Base-by-base conservation (phyloP, 2,113 vertebrate genomes). In the Crotophaga sulcirostris region DNA sequence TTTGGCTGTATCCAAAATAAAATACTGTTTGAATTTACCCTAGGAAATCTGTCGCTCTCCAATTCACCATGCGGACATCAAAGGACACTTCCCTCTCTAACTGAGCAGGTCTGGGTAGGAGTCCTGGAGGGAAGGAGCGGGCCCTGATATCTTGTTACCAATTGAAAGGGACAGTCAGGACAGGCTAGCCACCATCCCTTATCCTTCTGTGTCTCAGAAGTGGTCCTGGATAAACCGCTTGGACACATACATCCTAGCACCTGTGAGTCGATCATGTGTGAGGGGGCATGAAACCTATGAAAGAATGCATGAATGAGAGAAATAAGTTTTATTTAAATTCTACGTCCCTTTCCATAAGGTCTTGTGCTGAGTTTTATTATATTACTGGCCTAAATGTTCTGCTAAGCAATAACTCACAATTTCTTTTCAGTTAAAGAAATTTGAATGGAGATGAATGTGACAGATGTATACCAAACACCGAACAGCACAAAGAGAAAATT, bases 101-200 rank as follows among this genome's bases (percentile, higher is more conserved):
- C n/a, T n/a, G n/a, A n/a, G n/a, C n/a, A n/a, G n/a, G n/a, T n/a
- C n/a, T n/a, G n/a, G n/a, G n/a, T n/a, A n/a, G n/a, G n/a, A n/a
- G n/a, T n/a, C n/a, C n/a, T n/a, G n/a, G n/a, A n/a, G n/a, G n/a
- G n/a, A n/a, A n/a, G n/a, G n/a, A n/a, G n/a, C n/a, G n/a, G n/a
- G n/a, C n/a, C n/a, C n/a, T n/a, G n/a, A n/a, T n/a, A n/a, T 55
- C 24, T 66, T 79, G 11, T 59, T 52, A 38, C 15, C 33, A 45
- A 4, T 16, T 52, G 28, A 72, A 19, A 52, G 13, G n/a, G 24
- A 40, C 17, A 21, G 20, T 34, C 56, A 84, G n/a, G 23, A 40
- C 7, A 2, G 17, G 7, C 28, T 52, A 64, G 24, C 3, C 2
- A 0, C 15, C 29, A 49, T 18, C 9, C 7, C 18, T 55, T 2